Conservation (phyloP, 1,140 invertebrate species). For the Rhynchophorus ferrugineus region DNA sequence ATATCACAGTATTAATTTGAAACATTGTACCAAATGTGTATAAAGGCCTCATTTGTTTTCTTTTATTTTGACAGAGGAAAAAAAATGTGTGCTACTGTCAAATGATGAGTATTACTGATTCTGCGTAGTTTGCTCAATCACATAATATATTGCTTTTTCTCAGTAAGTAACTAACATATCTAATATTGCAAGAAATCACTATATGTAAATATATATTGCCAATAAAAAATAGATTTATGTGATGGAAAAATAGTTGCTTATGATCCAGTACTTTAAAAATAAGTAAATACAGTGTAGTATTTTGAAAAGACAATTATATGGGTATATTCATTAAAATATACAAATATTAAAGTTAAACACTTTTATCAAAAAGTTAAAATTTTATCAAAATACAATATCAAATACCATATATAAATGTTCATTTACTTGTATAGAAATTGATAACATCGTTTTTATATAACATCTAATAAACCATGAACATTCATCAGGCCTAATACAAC, state of each 20-base stretch:
- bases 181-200: background rate
- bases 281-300: background rate
- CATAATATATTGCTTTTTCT: background rate
- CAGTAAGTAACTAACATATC: background rate
- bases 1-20: conserved; percentile 5
- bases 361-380: background rate
- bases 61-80: background rate
- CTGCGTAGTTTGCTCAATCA: background rate
- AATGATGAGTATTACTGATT: background rate
- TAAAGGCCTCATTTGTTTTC: background rate
- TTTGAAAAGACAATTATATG: background rate
- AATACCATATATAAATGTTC: too few relatives aligned
- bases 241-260: background rate
- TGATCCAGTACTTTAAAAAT: background rate
- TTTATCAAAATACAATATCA: too few relatives aligned
- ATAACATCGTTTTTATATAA: too few relatives aligned
- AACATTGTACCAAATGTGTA: background rate
- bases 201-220: background rate
- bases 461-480: too few relatives aligned
- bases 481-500: too few relatives aligned
- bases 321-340: background rate
- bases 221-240: background rate
- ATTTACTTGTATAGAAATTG: too few relatives aligned
- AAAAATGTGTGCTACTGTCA: conserved; percentile 1
- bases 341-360: background rate